Percentiles rank a stretch among this genome's conserved stretches.
Conservation (phyloP, 64 coral and sea anemone species). For the Cladopsammia gracilis region DNA sequence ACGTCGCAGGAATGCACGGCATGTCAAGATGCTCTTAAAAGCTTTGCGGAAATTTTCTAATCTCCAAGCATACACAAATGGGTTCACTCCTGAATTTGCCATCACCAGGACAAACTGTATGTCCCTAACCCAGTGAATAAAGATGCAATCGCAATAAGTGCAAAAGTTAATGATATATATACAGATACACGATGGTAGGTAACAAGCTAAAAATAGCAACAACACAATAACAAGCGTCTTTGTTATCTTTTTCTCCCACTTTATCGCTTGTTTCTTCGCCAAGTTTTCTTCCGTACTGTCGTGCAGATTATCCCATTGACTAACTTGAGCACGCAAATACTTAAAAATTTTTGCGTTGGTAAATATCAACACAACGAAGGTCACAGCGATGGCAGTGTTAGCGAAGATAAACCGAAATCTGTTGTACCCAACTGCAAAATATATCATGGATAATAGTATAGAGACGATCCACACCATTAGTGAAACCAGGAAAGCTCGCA, state of each 20-base stretch:
- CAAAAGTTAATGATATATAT: conserved; percentile 91
- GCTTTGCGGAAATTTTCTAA: conserved; percentile 48
- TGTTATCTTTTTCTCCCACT: conserved; percentile 79
- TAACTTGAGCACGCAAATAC: conserved; percentile 40
- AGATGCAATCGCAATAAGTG: conserved; percentile 58
- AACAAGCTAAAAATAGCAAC: conserved; percentile 74
- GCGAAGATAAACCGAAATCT: conserved; percentile 81
- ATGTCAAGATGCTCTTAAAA: conserved; percentile 48
- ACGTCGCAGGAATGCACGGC: conserved; percentile 10
- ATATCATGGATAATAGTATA: conserved; percentile 66
- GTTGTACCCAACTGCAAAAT: conserved; percentile 85
- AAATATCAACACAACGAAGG: conserved; percentile 79
- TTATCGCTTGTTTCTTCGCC: neutral
- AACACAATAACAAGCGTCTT: conserved; percentile 75
- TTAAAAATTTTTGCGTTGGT: conserved; percentile 75
- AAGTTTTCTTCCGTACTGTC: conserved; percentile 19
- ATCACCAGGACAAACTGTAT: conserved; percentile 79
- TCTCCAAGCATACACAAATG: conserved; percentile 83
- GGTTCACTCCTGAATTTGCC: conserved; percentile 79
- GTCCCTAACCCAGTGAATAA: conserved; percentile 81
- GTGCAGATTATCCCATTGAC: conserved; percentile 61
- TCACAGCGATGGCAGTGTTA: conserved; percentile 73
- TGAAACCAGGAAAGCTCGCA: conserved; percentile 35
- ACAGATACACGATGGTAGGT: conserved; percentile 69
- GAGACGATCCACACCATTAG: conserved; percentile 71